Conservation (phyloP, 1,140 invertebrate genomes). For the Samia ricini region DNA sequence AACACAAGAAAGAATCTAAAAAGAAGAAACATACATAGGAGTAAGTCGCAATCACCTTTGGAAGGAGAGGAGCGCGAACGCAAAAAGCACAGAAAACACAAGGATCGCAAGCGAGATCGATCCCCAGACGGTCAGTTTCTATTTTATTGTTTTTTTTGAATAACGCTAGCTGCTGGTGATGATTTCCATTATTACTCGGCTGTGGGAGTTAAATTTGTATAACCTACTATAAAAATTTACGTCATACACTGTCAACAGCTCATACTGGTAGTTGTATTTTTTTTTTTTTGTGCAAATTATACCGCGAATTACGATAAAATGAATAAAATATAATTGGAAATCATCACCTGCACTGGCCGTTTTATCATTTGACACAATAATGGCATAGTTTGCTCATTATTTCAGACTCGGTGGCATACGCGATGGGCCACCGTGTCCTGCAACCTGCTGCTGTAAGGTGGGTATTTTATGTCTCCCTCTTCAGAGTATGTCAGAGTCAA, state of each 20-base stretch:
- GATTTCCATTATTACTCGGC: conserved; percentile 25
- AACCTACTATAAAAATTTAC: not conserved
- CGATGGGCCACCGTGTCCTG: conserved; percentile 49
- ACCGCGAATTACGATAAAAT: not conserved
- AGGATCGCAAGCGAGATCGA: conserved; percentile 66
- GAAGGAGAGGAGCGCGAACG: conserved; percentile 59
- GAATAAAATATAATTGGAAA: conserved; percentile 20
- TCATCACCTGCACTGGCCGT: conserved; percentile 42
- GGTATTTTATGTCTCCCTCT: conserved; percentile 39
- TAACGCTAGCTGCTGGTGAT: conserved; percentile 41
- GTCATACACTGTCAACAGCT: not conserved
- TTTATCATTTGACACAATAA: conserved; percentile 59
- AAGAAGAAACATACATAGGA: conserved; percentile 72
- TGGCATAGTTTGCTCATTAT: conserved; percentile 73
- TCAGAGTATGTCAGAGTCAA: not conserved
- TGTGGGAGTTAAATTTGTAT: not conserved
- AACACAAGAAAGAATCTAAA: conserved; percentile 72
- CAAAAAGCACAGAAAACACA: conserved; percentile 68
- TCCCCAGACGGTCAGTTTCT: conserved; percentile 67
- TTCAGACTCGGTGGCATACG: conserved; percentile 71
- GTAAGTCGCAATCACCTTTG: conserved; percentile 60
- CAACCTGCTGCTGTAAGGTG: conserved; percentile 49
- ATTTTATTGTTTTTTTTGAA: conserved; percentile 18
- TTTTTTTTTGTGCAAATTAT: conserved; percentile 1
- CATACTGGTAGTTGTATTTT: not conserved